Evolutionary conservation across 2,797 vertebrate genomes (phyloP), one percentile per base, ranked within the genome.

Genomic region (Coreius guichenoti): DNA sequence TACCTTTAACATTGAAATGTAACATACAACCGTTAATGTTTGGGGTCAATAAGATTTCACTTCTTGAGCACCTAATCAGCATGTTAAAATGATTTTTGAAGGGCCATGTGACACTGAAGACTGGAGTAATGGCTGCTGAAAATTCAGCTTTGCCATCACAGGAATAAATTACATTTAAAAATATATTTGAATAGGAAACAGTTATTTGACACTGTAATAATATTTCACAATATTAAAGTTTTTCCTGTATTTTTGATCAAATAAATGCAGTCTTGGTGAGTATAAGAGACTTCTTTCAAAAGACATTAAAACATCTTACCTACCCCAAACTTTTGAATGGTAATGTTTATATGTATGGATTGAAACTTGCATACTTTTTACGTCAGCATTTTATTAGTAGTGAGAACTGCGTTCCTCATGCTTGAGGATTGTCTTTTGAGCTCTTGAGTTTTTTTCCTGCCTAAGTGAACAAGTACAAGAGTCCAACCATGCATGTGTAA

Each of bases 401-500:
- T 33, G 23, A 45, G 9, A 72, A 29, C 69, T 33, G 39, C 45
- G 36, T 45, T 82, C 6, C n/a, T 56, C 9, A 5, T 29, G 29
- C 51, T 81, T 39, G 4, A 33, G 31, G 16, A 11, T 47, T 63
- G 8, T 21, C 43, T 74, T 47, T 31, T 23, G 9, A 65, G 19
- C 26, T 63, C 26, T 45, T 43, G n/a, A 54, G 47, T 47, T 69
- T 39, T 68, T 81, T 77, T n/a, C 33, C 17, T 31, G 36, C 19
- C 31, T 81, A 51, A 51, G 79, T 69, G 47, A 63, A 67, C 45
- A 56, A 54, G 45, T 33, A 36, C 45, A 65, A 36, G 16, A 76
- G 9, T 84, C 23, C 21, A 56, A 43, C 82, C 73, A 84, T 43
- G 31, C 72, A 51, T 79, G 75, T 80, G 81, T 65, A 76, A 67